Conservation (phyloP, 2,797 vertebrate genomes). For the Alectoris magna region DNA sequence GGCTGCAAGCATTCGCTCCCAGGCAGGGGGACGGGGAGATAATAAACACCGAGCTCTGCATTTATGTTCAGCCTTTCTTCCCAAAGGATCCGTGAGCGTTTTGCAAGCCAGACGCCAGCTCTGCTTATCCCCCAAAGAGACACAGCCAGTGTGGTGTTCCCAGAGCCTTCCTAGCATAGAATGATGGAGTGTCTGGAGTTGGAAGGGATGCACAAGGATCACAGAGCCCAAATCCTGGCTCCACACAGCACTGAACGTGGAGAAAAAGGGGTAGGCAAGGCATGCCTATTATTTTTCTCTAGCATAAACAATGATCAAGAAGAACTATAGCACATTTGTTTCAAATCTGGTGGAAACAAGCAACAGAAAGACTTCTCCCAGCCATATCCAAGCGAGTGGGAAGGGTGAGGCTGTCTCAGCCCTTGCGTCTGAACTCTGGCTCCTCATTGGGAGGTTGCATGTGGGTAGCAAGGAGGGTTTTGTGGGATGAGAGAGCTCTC, state of each 20-base stretch:
- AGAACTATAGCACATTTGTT: rapidly evolving
- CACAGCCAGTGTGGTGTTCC: neutral
- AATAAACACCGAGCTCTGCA: neutral
- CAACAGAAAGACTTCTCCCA: neutral
- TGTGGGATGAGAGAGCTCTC: neutral
- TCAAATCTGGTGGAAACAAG: neutral
- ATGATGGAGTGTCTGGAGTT: neutral
- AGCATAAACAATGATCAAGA: rapidly evolving
- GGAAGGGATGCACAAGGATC: neutral
- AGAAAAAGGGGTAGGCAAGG: neutral
- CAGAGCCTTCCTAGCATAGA: neutral
- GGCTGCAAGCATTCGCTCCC: neutral
- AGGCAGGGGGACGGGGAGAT: neutral
- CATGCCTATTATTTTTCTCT: neutral
- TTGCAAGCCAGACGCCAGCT: neutral
- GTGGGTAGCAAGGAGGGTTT: neutral
- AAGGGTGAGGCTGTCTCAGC: neutral
- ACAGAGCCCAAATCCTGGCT: neutral
- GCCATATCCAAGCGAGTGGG: neutral
- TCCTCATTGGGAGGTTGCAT: neutral
- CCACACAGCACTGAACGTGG: rapidly evolving
- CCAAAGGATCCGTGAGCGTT: neutral
- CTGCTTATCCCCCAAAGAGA: neutral
- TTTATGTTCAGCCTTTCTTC: neutral
- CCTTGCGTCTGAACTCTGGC: neutral